Conservation (phyloP, 2,888 invertebrate species). For the Nomada ruficornis region DNA sequence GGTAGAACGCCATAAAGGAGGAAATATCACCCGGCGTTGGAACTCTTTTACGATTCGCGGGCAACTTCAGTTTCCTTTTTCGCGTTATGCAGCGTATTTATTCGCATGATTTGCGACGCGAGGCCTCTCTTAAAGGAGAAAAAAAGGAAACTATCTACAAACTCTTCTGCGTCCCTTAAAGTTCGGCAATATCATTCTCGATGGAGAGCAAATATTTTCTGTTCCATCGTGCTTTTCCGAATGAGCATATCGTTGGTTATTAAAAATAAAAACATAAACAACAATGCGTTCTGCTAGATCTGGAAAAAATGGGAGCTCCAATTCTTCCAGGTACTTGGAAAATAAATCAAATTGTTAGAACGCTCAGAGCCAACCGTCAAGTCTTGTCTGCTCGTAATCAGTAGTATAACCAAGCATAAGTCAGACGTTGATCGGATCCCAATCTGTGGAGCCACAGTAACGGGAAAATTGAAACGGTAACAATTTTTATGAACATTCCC, state of each 20-base stretch:
- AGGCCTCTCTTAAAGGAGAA: neutral
- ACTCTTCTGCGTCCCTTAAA: neutral
- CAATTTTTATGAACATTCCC: neutral
- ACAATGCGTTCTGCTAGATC: too few species aligned
- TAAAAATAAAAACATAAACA: too few species aligned
- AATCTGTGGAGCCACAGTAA: too few species aligned
- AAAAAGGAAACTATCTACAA: neutral
- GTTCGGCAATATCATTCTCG: neutral
- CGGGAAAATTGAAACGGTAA: neutral
- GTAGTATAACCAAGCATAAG: conserved; percentile 10
- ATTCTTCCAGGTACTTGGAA: too few species aligned
- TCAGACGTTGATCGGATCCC: neutral
- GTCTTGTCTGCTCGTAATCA: neutral
- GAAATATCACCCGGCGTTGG: neutral
- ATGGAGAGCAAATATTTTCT: neutral
- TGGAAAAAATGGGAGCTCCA: too few species aligned
- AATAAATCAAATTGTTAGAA: too few species aligned
- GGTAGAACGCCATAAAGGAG: neutral
- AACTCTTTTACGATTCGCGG: conserved; percentile 18
- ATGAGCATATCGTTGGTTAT: too few species aligned
- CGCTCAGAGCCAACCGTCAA: too few species aligned
- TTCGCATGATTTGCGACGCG: conserved; percentile 9
- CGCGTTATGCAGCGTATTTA: conserved; percentile 2
- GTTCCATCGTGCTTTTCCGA: too few species aligned
- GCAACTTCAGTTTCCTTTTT: conserved; percentile 3